A percentile compares a stretch with the other conserved stretches of the same genome.
Conservation (phyloP, 2,888 invertebrate species). For the Epicampocera succincta region DNA sequence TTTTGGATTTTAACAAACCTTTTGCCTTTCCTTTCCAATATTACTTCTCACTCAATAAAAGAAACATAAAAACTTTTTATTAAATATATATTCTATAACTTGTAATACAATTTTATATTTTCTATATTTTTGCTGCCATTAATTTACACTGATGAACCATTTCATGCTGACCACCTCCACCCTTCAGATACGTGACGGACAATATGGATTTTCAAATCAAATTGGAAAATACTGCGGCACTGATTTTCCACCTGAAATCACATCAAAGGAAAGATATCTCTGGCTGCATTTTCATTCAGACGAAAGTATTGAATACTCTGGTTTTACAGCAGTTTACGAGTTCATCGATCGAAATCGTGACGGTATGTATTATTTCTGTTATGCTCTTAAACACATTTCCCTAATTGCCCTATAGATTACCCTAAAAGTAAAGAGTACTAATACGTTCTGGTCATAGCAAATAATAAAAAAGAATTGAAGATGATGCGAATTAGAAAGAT, state of each 20-base stretch:
- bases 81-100: background rate
- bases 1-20: too few relatives aligned
- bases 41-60: too few relatives aligned
- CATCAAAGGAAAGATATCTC: slow-evolving; percentile 87
- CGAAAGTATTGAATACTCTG: slow-evolving; percentile 89
- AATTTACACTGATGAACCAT: background rate
- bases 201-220: slow-evolving; percentile 87
- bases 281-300: slow-evolving; percentile 92
- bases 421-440: too few relatives aligned
- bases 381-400: background rate
- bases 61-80: too few relatives aligned
- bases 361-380: slow-evolving; percentile 79
- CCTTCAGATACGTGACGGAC: slow-evolving; percentile 87
- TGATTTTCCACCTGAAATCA: slow-evolving; percentile 87
- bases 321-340: slow-evolving; percentile 90
- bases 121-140: background rate
- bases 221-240: slow-evolving; percentile 88
- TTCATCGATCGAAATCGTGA: slow-evolving; percentile 84
- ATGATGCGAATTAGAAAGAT: too few relatives aligned
- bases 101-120: too few relatives aligned
- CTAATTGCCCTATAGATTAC: too few relatives aligned
- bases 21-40: too few relatives aligned
- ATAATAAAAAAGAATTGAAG: too few relatives aligned
- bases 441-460: too few relatives aligned
- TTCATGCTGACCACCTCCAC: background rate